A percentile compares a stretch with the other conserved stretches of the same genome.
These are phyloP conservation scores for Pseudonaja textilis DNA, from an alignment of 2,113 vertebrate genomes.

Conservation along the genomic window DNA sequence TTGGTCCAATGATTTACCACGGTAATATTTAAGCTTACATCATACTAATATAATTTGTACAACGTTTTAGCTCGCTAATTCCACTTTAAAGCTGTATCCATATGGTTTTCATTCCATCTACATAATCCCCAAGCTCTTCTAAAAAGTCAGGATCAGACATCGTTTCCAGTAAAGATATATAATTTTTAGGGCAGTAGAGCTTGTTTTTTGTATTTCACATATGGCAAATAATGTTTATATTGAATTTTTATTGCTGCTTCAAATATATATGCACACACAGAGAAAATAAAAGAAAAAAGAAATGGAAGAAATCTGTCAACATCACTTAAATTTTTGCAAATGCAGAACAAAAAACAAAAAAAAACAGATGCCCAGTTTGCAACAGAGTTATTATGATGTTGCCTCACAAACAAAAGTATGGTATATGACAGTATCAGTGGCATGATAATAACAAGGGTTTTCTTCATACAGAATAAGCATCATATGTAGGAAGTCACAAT, in stretches of 20 bases:
- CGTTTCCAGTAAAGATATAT: not conserved
- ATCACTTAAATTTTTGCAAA: not conserved
- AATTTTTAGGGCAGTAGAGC: not conserved
- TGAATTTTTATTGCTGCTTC: not conserved
- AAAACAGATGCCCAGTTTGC: not conserved
- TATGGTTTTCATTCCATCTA: conserved; percentile 4
- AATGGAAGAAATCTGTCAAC: not conserved
- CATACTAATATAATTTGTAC: not conserved
- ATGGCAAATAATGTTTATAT: not conserved
- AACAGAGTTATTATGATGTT: accelerated
- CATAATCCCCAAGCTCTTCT: not conserved
- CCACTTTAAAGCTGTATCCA: conserved; percentile 19
- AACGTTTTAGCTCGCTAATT: not conserved
- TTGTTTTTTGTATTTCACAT: not conserved
- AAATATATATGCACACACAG: not conserved
- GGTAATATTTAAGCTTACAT: not conserved
- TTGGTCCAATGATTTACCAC: not conserved
- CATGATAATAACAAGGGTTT: not conserved
- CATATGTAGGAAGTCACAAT: not conserved
- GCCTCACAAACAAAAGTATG: not conserved
- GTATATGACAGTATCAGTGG: not conserved
- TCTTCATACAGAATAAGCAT: not conserved
- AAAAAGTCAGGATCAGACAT: conserved; percentile 23
- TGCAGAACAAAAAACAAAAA: not conserved
- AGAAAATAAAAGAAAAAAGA: not conserved